Percentiles rank a stretch among this genome's conserved stretches.
phyloP scores from a whole-genome alignment of 1,140 invertebrate species.

The Drosophila tsacasi region DNA sequence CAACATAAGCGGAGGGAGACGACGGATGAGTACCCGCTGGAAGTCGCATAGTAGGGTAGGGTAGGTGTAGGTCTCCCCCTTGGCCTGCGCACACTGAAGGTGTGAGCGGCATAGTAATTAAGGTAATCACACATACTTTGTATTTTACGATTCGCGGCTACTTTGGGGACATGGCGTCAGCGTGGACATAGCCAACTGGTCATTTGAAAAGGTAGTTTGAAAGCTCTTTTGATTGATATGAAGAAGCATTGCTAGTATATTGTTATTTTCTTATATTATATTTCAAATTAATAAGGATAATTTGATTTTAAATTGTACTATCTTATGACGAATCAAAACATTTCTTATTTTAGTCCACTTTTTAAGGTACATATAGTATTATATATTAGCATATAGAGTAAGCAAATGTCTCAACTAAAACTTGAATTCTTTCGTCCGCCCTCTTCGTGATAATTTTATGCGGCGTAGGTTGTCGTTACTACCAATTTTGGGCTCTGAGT shows the following conservation, averaged over 20 bases:
- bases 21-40: slow-evolving; percentile 48
- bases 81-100: slow-evolving; percentile 1
- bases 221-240: background rate
- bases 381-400: background rate
- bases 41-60: background rate
- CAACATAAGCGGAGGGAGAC: slow-evolving; percentile 8
- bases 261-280: background rate
- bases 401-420: background rate
- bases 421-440: slow-evolving; percentile 15
- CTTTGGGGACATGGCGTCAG: background rate
- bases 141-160: slow-evolving; percentile 8
- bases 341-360: background rate
- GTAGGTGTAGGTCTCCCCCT: background rate
- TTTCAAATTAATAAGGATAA: background rate
- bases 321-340: background rate
- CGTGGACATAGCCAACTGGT: background rate
- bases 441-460: slow-evolving; percentile 35
- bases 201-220: background rate
- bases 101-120: slow-evolving; percentile 75
- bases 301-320: background rate
- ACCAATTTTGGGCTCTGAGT: slow-evolving; percentile 51
- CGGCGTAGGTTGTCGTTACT: slow-evolving; percentile 5
- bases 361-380: too few species aligned
- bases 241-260: background rate
- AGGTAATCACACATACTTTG: slow-evolving; percentile 15